A percentile compares a stretch with the other conserved stretches of the same genome.
Evolutionary conservation across 2,888 invertebrate species (phyloP).

Genomic region (Caenorhabditis panamensis): DNA sequence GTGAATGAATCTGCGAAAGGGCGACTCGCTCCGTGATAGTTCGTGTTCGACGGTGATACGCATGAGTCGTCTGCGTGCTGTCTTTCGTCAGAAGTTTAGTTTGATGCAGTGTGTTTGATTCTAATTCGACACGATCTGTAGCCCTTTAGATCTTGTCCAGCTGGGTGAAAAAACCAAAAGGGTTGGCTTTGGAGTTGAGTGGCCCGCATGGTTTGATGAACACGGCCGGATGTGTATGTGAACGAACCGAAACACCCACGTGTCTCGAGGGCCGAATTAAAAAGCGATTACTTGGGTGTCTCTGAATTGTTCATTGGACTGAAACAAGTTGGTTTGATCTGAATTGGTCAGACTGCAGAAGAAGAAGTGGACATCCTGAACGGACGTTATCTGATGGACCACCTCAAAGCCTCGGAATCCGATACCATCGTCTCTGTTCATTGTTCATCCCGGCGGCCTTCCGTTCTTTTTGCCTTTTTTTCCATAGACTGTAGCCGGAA

Average conservation of each 20-base stretch:
- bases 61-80: background rate
- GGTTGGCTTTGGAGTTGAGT: background rate
- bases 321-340: background rate
- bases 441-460: background rate
- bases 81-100: slow-evolving; percentile 8
- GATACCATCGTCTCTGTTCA: background rate
- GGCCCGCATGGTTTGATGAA: slow-evolving; percentile 30
- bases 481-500: background rate
- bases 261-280: slow-evolving; percentile 7
- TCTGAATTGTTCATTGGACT: slow-evolving; percentile 6
- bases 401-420: background rate
- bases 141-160: no score
- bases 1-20: no score
- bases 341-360: background rate
- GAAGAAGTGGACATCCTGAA: background rate
- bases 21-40: slow-evolving; percentile 33
- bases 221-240: background rate
- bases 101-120: slow-evolving; percentile 22
- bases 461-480: background rate
- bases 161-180: no score
- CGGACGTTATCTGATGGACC: background rate
- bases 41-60: slow-evolving; percentile 15
- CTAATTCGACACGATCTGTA: slow-evolving; percentile 21
- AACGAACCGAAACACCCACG: slow-evolving; percentile 38
- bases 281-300: background rate